Percentiles rank a stretch among this genome's conserved stretches.
Evolutionary conservation across 2,888 invertebrate genomes (phyloP).

Genomic region (Dyspetes luteomarginatus): DNA sequence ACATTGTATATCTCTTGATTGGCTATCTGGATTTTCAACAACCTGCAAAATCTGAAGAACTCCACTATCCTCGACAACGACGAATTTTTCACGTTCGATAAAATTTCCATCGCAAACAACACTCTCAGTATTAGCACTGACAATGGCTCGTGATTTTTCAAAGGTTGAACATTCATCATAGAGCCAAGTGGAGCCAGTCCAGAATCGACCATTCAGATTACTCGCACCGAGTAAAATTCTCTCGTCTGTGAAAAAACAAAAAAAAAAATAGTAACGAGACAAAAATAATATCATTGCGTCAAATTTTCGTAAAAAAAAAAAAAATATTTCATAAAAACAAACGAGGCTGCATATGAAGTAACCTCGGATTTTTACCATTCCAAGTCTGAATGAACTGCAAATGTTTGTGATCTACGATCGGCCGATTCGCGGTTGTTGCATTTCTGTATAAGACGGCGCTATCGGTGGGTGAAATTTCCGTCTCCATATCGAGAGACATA

Average conservation of each 20-base stretch:
- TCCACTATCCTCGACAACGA: slow-evolving; percentile 86
- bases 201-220: slow-evolving; percentile 86
- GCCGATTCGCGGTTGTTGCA: slow-evolving; percentile 74
- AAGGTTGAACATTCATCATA: slow-evolving; percentile 80
- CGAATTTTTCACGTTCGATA: slow-evolving; percentile 82
- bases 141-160: slow-evolving; percentile 82
- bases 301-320: not conserved
- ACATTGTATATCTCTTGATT: slow-evolving; percentile 80
- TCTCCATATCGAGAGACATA: slow-evolving; percentile 24
- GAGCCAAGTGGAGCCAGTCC: slow-evolving; percentile 86
- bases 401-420: slow-evolving; percentile 75
- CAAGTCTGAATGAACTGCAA: slow-evolving; percentile 80
- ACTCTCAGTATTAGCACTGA: slow-evolving; percentile 83
- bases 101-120: slow-evolving; percentile 84
- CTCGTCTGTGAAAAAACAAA: slow-evolving; percentile 82
- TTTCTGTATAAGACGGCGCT: slow-evolving; percentile 81
- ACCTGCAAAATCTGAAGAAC: slow-evolving; percentile 81
- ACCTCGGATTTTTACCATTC: slow-evolving; percentile 75
- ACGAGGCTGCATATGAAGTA: not conserved
- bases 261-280: too few relatives aligned
- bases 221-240: slow-evolving; percentile 86
- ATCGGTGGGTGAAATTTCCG: slow-evolving; percentile 55
- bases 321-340: too few relatives aligned
- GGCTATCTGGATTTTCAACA: slow-evolving; percentile 74
- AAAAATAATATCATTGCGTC: too few relatives aligned